Base-by-base conservation (phyloP, 64 coral and sea anemone genomes). In the Catalaphyllia jardinei region DNA sequence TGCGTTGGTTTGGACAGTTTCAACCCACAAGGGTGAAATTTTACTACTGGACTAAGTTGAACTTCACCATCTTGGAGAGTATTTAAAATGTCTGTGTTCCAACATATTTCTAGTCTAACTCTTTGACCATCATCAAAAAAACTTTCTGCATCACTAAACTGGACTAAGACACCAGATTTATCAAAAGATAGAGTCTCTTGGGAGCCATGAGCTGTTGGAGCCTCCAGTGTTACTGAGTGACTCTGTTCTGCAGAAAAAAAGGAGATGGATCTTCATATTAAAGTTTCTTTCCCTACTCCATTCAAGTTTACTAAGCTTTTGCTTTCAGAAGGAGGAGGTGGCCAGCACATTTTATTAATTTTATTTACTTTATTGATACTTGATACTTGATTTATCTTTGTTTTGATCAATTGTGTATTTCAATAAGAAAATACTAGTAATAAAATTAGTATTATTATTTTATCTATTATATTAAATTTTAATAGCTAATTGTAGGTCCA, bases 31-130 rank as follows among this genome's bases (percentile, higher is more conserved):
- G 82, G 60, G 35, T 87, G 75, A 79, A 92, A 71, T 67, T 80
- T 76, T 25, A 92, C 87, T 1, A 80, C 24, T 18, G 90, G 90
- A 54, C 90, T 92, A 22, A 92, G 90, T 33, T 71, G 72, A 20
- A 92, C 72, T 79, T 92, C 83, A 63, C 52, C 38, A 39, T 51
- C 10, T 72, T 60, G 27, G 6, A 67, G 59, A 28, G 79, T 8
- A 19, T 19, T 72, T 18, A 78, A 6, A 59, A 62, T 11, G 46
- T 39, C 12, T 71, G 15, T 69, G 51, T 30, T 50, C 75, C 90
- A 80, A 20, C 83, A 78, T 60, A 50, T 38, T 57, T 51, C 18
- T 57, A 51, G 20, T 67, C 24, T 59, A 24, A 92, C 29, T 86
- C 54, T 16, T 88, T 35, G 86, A 7, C 13, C 71, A 88, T 85